These are phyloP conservation scores for Rhamnusium bicolor DNA, from an alignment of 2,888 invertebrate genomes.

Conservation along the genomic window DNA sequence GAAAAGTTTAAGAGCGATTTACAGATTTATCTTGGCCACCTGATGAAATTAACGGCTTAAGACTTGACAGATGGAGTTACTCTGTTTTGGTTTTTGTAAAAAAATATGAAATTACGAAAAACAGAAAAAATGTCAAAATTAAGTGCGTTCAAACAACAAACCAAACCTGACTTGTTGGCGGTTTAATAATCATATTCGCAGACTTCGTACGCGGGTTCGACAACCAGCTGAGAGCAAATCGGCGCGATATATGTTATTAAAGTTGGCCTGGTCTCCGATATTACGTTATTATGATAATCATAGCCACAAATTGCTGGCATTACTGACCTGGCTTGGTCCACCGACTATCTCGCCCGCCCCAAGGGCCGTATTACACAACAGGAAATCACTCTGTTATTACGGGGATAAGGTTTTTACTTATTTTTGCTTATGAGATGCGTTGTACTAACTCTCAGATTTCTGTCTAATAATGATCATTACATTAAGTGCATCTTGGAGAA, in stretches of 20 bases:
- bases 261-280: slow-evolving; percentile 56
- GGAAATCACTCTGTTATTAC: slow-evolving; percentile 38
- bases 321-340: slow-evolving; percentile 57
- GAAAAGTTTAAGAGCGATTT: no score
- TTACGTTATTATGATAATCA: slow-evolving; percentile 65
- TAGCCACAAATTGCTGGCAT: slow-evolving; percentile 61
- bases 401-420: slow-evolving; percentile 21
- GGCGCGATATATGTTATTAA: slow-evolving; percentile 52
- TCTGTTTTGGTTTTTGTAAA: no score
- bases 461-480: slow-evolving; percentile 19
- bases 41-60: no score
- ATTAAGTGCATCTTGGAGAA: slow-evolving; percentile 14
- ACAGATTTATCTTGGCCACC: no score
- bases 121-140: no score
- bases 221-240: slow-evolving; percentile 34
- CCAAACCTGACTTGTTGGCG: slow-evolving; percentile 20
- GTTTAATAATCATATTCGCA: slow-evolving; percentile 40
- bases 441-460: slow-evolving; percentile 10
- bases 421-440: slow-evolving; percentile 5
- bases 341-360: slow-evolving; percentile 39
- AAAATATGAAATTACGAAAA: no score
- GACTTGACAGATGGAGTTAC: no score
- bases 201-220: slow-evolving; percentile 34
- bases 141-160: not conserved
- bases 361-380: slow-evolving; percentile 42